Evolutionary conservation across 1,140 invertebrate genomes (phyloP), one percentile per base, ranked within the genome.

Genomic region (Diprion similis): DNA sequence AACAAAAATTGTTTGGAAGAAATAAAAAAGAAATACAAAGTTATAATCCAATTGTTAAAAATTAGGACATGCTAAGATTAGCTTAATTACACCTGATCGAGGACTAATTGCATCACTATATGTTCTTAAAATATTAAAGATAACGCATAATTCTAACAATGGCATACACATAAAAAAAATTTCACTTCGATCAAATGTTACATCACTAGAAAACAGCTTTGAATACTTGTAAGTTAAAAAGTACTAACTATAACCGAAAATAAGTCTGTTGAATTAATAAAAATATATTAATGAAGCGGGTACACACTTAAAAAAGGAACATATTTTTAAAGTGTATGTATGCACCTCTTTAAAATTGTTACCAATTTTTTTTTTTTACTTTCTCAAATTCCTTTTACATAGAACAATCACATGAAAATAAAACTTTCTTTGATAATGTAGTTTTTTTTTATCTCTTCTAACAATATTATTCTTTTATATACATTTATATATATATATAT

Each of bases 131-230:
- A 37, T 37, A 37, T 37, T 37, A 37, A 1, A 37, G 24, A 59
- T 59, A 59, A 59, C 51, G 9, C n/a, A 59, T 59, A 59, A 59
- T 59, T 15, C 51, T 59, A 59, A 59, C 51, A 59, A 59, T 59
- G 6, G 51, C 51, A 9, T 37, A 37, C 24, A 37, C 9, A 59
- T 59, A 59, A 59, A 59, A 59, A 59, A 9, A 59, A 59, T 15
- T 15, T 59, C 51, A 6, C 24, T 37, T 37, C 2, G 6, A 37
- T 37, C 24, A 59, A 59, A 59, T 15, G 9, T 15, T 15, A 59
- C 9, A 59, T 15, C 9, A 59, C 11, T 59, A 10, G n/a, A 15
- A 59, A 59, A 15, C 11, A 59, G 9, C 51, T 15, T 7, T 59
- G 9, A 59, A 59, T 59, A 59, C 51, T n/a, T 59, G 8, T 59